Evolutionary conservation across 2,888 invertebrate genomes (phyloP), one percentile per base, ranked within the genome.

Genomic region (Noctua janthe): DNA sequence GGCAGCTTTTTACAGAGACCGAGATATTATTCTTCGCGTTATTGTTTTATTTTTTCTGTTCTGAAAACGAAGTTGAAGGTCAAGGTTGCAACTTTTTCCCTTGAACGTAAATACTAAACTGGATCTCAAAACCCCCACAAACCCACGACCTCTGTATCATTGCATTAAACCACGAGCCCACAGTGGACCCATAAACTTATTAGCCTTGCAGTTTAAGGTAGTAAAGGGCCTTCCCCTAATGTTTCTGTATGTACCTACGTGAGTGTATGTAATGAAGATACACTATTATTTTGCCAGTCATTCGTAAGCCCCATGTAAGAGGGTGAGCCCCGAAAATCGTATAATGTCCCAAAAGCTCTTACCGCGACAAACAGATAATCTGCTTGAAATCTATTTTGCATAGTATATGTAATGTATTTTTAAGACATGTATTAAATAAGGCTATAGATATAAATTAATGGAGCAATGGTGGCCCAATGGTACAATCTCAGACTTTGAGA

Each of bases 341-440:
- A 6, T 49, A 39, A 29, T 47, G 17, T 64, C 7, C n/a, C 6
- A 35, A 23, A 49, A 71, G 15, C 54, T 47, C 43, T 56, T 15
- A 49, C 23, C 17, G 4, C 5, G 73, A 51, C 5, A 67, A 59
- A 47, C n/a, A 51, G 20, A 43, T 43, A 70, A 75, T 70, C 17
- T n/a, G 8, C 2, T 23, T 56, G 35, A 72, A 56, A 35, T 15
- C 10, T 39, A 17, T 23, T 81, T 54, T 39, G 17, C 7, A 23
- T 39, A 54, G 59, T n/a, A 56, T 23, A 51, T 4, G 11, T 17
- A 10, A 71, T 35, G 47, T 17, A 17, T 43, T 66, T 71, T 59
- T n/a, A 23, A 81, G 77, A 54, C n/a, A 76, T 67, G 62, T 17
- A 59, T 69, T n/a, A 76, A 80, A 73, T 69, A 71, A 35, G 56